Percentiles rank a stretch among this genome's conserved stretches.
These are phyloP conservation scores for Cassiopea xamachana DNA, from an alignment of 30 jellyfish, hydroid and myxozoan genomes.

Conservation along the genomic window DNA sequence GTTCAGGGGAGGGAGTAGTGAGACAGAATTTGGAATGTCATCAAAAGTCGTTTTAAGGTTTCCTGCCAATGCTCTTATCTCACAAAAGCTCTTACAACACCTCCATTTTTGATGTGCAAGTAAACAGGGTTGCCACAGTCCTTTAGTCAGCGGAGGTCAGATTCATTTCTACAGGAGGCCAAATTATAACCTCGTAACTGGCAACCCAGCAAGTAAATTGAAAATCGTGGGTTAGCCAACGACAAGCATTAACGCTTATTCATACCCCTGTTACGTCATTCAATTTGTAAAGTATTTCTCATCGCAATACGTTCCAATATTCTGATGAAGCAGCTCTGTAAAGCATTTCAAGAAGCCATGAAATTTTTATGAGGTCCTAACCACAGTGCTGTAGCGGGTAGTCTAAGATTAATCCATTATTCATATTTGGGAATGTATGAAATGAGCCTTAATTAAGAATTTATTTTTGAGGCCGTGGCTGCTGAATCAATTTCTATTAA, in stretches of 20 bases:
- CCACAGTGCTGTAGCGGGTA: not conserved
- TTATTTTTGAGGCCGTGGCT: not conserved
- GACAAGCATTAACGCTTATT: not conserved
- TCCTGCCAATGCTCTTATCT: no score
- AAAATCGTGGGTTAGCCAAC: no score
- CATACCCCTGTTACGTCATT: not conserved
- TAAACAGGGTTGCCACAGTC: no score
- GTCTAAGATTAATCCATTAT: not conserved
- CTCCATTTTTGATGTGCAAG: no score
- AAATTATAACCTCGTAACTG: no score
- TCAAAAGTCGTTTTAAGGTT: no score
- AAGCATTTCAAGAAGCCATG: not conserved
- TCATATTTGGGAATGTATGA: not conserved
- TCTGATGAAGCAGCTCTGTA: not conserved
- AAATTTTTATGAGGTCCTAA: not conserved
- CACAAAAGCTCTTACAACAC: no score
- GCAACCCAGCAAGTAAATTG: no score
- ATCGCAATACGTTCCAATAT: not conserved
- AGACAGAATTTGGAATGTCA: no score
- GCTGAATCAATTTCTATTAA: not conserved
- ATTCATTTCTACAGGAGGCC: no score
- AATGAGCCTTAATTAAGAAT: not conserved
- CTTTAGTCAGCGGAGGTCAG: no score
- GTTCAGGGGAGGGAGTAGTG: no score
- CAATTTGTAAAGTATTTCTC: not conserved